Conservation (phyloP, 2,797 vertebrate genomes). For the Eulemur albifrons region DNA sequence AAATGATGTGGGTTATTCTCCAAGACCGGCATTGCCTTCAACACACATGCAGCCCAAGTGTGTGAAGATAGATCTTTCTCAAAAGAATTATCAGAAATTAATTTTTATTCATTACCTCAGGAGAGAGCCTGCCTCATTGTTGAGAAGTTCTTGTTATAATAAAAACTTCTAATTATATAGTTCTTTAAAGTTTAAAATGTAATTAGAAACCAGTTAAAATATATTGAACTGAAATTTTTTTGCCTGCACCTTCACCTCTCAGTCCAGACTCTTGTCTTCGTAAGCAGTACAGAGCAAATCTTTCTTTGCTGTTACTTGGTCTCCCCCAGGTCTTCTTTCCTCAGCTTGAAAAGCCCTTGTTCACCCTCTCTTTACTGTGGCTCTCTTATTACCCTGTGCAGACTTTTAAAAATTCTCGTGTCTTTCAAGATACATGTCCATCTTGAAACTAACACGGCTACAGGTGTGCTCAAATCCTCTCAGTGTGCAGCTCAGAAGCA, state of each 20-base stretch:
- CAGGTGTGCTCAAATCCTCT: not conserved
- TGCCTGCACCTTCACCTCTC: not conserved
- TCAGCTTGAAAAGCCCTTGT: not conserved
- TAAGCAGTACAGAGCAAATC: not conserved
- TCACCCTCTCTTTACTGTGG: not conserved
- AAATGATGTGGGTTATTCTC: not conserved
- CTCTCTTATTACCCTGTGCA: not conserved
- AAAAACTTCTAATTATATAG: slow-evolving; percentile 21
- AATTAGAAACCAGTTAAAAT: slow-evolving; percentile 50
- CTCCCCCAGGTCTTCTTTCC: not conserved
- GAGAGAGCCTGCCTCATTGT: slow-evolving; percentile 47
- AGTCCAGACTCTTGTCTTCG: not conserved
- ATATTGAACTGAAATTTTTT: not conserved
- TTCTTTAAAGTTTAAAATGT: slow-evolving; percentile 46
- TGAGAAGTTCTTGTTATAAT: slow-evolving; percentile 29
- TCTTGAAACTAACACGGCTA: not conserved
- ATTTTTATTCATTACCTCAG: slow-evolving; percentile 58
- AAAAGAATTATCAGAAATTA: slow-evolving; percentile 61
- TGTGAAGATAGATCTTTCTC: not conserved
- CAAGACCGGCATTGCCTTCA: not conserved
- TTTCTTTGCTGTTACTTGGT: not conserved
- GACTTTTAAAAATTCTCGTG: not conserved
- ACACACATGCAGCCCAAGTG: not conserved
- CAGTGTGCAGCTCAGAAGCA: not conserved
- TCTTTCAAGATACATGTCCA: not conserved